Evolutionary conservation across 2,888 invertebrate genomes (phyloP).

Genomic region (Plagiodera versicolora): DNA sequence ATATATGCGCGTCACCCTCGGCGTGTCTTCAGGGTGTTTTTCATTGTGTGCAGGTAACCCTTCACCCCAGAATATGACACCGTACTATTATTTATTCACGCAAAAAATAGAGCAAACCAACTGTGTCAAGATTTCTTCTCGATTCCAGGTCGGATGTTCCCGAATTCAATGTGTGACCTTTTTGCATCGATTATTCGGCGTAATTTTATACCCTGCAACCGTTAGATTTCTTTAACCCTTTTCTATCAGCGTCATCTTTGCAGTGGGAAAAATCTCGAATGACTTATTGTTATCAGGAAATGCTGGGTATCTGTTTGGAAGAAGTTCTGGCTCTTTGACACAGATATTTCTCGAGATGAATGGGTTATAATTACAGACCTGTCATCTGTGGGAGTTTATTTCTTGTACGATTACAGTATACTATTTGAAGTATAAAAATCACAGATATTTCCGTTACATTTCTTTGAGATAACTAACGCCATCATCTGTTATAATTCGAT

Average conservation of each 20-base stretch:
- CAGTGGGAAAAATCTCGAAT: background rate
- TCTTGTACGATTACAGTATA: too few species aligned
- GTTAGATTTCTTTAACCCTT: conserved; percentile 1
- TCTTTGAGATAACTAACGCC: too few species aligned
- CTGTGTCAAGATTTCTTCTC: conserved; percentile 54
- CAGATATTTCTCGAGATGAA: background rate
- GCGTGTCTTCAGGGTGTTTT: conserved; percentile 56
- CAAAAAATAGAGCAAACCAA: conserved; percentile 56
- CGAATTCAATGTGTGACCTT: conserved; percentile 4
- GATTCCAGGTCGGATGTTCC: conserved; percentile 30
- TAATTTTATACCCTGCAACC: conserved; percentile 1
- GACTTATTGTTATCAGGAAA: background rate
- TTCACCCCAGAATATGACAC: conserved; percentile 56
- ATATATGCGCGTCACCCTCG: conserved; percentile 54
- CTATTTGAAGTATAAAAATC: too few species aligned
- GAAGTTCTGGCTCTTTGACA: background rate
- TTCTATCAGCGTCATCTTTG: background rate
- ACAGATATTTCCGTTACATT: too few species aligned
- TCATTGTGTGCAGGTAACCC: conserved; percentile 53
- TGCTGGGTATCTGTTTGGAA: background rate
- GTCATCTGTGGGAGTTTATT: background rate
- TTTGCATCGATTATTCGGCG: background rate
- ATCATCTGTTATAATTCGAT: too few species aligned
- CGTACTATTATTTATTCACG: conserved; percentile 52
- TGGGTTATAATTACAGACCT: background rate